phyloP scores from a whole-genome alignment of 2,113 vertebrate genomes.

The Oncorhynchus gorbuscha region DNA sequence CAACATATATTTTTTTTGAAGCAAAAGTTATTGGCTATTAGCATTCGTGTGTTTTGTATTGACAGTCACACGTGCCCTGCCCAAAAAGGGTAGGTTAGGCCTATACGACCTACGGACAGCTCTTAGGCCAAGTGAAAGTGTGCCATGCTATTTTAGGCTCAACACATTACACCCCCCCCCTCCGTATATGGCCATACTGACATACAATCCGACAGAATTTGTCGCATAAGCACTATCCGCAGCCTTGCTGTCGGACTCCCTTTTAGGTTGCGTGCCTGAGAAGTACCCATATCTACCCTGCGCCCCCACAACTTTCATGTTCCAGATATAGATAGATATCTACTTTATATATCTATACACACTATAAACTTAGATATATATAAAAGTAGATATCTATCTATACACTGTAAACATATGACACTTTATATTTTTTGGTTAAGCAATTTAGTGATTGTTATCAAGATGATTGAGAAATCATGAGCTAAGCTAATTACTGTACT shows the following conservation, averaged over 20 bases:
- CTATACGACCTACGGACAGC: neutral
- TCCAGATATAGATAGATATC: no score
- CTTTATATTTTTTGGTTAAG: no score
- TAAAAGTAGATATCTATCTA: no score
- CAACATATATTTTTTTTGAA: no score
- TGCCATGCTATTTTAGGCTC: conserved; percentile 67
- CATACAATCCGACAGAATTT: conserved; percentile 74
- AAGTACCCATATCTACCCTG: neutral
- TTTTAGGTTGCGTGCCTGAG: conserved; percentile 7
- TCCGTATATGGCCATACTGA: conserved; percentile 70
- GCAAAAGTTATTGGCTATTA: neutral
- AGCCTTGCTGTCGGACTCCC: conserved; percentile 22
- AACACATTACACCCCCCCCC: conserved; percentile 39
- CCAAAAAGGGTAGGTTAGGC: neutral
- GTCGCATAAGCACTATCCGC: conserved; percentile 62
- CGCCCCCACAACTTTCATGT: neutral
- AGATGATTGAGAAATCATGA: neutral
- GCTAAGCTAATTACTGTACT: neutral
- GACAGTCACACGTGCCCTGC: neutral
- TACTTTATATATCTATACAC: no score
- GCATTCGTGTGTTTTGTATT: neutral
- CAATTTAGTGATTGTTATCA: no score
- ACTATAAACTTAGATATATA: no score
- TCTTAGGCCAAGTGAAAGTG: conserved; percentile 26
- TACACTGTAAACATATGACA: no score